Conservation (phyloP, 2,888 invertebrate species). For the Leptothorax acervorum region DNA sequence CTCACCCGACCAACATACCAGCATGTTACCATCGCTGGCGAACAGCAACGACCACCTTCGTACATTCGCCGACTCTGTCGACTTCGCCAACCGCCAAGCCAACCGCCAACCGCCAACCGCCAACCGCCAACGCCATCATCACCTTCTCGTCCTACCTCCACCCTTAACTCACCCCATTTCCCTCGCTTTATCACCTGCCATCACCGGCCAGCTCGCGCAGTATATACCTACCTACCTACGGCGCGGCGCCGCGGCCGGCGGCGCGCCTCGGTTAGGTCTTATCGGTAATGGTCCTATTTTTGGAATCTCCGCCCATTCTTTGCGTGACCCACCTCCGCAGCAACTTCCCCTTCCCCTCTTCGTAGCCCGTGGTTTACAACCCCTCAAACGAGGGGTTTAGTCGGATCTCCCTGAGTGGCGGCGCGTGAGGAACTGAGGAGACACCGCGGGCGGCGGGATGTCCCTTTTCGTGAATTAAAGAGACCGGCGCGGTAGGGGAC, state of each 20-base stretch:
- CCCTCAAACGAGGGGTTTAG: slow-evolving; percentile 29
- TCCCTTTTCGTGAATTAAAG: slow-evolving; percentile 34
- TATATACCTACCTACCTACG: slow-evolving; percentile 69
- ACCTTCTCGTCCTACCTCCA: slow-evolving; percentile 66
- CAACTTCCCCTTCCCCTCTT: slow-evolving; percentile 50
- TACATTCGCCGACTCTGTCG: slow-evolving; percentile 54
- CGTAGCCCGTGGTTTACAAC: slow-evolving; percentile 32
- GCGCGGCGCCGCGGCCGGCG: slow-evolving; percentile 74
- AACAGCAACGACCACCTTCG: slow-evolving; percentile 51
- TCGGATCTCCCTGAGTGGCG: slow-evolving; percentile 16
- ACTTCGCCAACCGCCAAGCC: slow-evolving; percentile 51
- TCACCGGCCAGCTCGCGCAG: slow-evolving; percentile 72
- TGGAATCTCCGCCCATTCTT: slow-evolving; percentile 85
- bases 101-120: too few species aligned
- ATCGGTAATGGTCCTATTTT: slow-evolving; percentile 85
- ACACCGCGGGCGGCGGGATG: slow-evolving; percentile 17
- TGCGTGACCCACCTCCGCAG: slow-evolving; percentile 82
- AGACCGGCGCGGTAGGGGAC: neutral
- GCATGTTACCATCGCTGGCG: neutral
- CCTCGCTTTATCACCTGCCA: slow-evolving; percentile 84
- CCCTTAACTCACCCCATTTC: slow-evolving; percentile 80
- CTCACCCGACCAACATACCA: slow-evolving; percentile 39
- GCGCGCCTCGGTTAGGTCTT: slow-evolving; percentile 81
- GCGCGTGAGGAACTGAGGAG: slow-evolving; percentile 29
- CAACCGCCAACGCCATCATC: slow-evolving; percentile 66